Percentiles rank a stretch among this genome's conserved stretches.
Conservation (phyloP, 1,140 invertebrate genomes). For the Phymorhynchus buccinoides region DNA sequence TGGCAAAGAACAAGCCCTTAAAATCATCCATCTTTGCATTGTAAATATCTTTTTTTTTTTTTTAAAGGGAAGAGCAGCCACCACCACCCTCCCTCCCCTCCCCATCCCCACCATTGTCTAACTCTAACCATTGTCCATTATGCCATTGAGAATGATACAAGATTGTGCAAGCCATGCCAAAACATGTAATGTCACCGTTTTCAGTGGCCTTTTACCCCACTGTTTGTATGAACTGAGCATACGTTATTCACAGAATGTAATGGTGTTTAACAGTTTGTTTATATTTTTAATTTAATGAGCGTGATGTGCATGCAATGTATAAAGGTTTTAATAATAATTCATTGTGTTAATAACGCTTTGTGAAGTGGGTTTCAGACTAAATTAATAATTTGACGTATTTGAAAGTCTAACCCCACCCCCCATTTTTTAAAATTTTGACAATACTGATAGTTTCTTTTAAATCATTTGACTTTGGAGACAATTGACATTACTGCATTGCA, state of each 20-base stretch:
- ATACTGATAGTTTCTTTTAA: no score
- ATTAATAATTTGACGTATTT: no score
- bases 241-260: background rate
- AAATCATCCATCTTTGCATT: constrained; percentile 15
- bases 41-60: background rate
- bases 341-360: no score
- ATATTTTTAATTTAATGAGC: no score
- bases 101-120: background rate
- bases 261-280: no score
- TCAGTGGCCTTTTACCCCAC: constrained; percentile 25
- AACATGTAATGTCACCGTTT: constrained; percentile 9
- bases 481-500: no score
- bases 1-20: background rate
- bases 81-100: background rate
- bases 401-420: no score
- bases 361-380: no score
- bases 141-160: background rate
- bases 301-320: no score
- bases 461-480: no score
- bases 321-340: no score
- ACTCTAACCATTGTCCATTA: background rate
- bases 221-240: background rate
- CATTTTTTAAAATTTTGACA: no score
- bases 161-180: constrained; percentile 1
- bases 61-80: background rate